A percentile compares a stretch with the other conserved stretches of the same genome.
phyloP scores from a whole-genome alignment of 2,888 invertebrate genomes.

The Rosalia funebris region DNA sequence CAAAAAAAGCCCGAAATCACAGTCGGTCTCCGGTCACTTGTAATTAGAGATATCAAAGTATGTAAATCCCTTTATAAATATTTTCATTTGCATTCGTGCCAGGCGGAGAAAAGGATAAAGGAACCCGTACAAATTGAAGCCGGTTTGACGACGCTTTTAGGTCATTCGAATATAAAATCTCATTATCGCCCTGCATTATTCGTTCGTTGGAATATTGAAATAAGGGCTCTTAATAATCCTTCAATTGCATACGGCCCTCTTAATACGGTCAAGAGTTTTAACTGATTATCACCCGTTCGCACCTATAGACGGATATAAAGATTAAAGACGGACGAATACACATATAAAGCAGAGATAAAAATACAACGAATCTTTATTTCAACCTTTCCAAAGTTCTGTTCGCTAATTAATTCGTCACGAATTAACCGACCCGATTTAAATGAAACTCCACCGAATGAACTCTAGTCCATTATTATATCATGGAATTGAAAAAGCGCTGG shows the following conservation, averaged over 20 bases:
- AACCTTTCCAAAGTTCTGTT: neutral
- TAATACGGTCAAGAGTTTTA: neutral
- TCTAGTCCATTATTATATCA: neutral
- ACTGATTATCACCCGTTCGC: neutral
- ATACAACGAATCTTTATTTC: neutral
- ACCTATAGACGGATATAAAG: neutral
- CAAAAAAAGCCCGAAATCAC: no score
- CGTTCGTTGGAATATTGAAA: slow-evolving; percentile 9
- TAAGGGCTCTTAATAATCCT: slow-evolving; percentile 2
- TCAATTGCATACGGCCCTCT: neutral
- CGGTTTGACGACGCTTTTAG: slow-evolving; percentile 4
- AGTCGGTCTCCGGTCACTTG: neutral
- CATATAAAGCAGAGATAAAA: neutral
- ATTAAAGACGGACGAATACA: neutral
- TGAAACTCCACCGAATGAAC: neutral
- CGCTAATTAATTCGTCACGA: slow-evolving; percentile 4
- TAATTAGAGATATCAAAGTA: neutral
- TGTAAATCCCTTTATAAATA: neutral
- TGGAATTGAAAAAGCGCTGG: neutral
- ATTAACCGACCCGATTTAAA: neutral
- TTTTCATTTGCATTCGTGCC: neutral
- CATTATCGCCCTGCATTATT: slow-evolving; percentile 5
- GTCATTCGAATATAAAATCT: slow-evolving; percentile 8
- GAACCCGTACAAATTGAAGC: neutral
- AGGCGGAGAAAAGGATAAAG: neutral